Conservation (phyloP, 2,113 vertebrate species). For the Podarcis raffonei region DNA sequence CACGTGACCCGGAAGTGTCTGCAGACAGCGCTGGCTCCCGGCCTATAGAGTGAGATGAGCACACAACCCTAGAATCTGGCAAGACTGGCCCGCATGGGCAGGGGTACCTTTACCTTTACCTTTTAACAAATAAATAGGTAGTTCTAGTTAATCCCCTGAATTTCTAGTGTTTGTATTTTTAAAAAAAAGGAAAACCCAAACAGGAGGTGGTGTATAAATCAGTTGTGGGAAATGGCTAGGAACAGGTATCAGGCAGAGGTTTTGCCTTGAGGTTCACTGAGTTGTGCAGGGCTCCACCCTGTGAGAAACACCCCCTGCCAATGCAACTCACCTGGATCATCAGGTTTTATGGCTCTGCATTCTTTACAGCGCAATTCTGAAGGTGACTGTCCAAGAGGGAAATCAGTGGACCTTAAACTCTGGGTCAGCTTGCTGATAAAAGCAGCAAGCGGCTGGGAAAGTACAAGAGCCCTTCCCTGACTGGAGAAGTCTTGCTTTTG, state of each 20-base stretch:
- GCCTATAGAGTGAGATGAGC: no score
- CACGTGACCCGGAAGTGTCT: no score
- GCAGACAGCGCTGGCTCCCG: no score
- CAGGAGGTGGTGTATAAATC: background rate
- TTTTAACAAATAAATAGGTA: background rate
- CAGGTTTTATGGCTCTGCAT: background rate
- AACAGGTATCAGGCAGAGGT: background rate
- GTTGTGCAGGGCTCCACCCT: no score
- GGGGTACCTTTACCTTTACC: no score
- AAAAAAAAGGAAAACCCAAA: background rate
- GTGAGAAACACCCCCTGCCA: background rate
- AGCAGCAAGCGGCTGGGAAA: background rate
- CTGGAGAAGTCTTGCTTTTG: background rate
- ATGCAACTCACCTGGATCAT: background rate
- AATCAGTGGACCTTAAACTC: slow-evolving; percentile 10
- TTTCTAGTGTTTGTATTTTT: background rate
- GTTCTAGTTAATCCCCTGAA: background rate
- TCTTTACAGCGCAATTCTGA: background rate
- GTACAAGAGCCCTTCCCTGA: background rate
- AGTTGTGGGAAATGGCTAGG: background rate
- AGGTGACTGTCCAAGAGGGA: background rate
- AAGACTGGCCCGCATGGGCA: no score
- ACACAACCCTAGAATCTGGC: no score
- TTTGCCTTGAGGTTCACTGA: background rate
- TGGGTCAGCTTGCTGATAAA: background rate